Evolutionary conservation across 1,140 invertebrate species (phyloP), one percentile per base, ranked within the genome.

Genomic region (Procambarus virginalis): DNA sequence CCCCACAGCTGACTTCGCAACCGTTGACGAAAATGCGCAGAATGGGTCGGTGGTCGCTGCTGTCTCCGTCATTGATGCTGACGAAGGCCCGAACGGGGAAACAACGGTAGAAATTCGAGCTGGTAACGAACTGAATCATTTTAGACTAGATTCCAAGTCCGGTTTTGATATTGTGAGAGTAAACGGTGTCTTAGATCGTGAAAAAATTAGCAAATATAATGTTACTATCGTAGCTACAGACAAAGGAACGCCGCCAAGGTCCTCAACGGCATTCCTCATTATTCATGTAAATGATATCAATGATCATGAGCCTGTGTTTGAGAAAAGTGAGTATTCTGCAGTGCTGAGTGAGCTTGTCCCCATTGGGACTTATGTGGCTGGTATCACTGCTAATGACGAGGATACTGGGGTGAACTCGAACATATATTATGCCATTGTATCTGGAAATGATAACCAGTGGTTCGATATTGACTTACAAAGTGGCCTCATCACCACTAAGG

Each of bases 251-350:
- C 97, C 97, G 55, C 96, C 97, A 3, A 95, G 97, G 84, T 97
- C 96, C n/a, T 95, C 97, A 1, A 97, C 96, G 0, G 96, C 97
- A 17, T 97, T 98, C 94, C 95, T 99, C 83, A 96, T 97, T 34
- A 98, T 99, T 93, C 96, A 97, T 92, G 97, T 99, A 0, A 98
- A 98, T 93, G 98, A 99, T 93, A 97, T 98, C 0, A 99, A 99
- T 94, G 98, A 99, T 93, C 97, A 98, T 94, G 97, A 98, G 93
- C 98, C 98, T 2, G 97, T 98, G 4, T 99, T 99, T 93, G 97
- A 98, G 93, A 98, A 98, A 94, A 97, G 96, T 86, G 97, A 98
- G 93, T 99, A 98, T 94, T 97, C 97, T 0, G 96, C 97, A 0
- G 96, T 98, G 2, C 94, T 99, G 8, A 97, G 97, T 92, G 98